phyloP scores from a whole-genome alignment of 2,113 vertebrate genomes.

The Prionailurus viverrinus region DNA sequence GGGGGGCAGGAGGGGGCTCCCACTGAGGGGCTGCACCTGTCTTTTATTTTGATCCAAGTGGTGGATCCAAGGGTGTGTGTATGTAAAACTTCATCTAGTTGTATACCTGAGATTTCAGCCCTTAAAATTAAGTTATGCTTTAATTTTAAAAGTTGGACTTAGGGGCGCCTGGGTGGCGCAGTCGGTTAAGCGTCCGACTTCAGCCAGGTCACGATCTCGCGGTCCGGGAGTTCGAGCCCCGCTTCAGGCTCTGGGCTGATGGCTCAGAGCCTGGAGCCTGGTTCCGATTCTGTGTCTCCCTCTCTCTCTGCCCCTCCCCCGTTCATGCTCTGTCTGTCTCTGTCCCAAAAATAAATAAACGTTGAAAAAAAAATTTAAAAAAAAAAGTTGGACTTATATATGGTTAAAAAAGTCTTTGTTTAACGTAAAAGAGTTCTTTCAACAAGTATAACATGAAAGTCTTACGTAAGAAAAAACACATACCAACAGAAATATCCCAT shows the following conservation, averaged over 20 bases:
- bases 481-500: not conserved
- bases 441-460: slow-evolving; percentile 11
- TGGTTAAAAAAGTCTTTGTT: not conserved
- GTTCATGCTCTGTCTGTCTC: no score
- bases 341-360: no score
- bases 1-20: not conserved
- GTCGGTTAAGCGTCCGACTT: no score
- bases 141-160: not conserved
- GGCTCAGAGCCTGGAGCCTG: no score
- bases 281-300: no score
- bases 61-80: not conserved
- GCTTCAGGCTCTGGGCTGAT: no score
- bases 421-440: slow-evolving; percentile 10
- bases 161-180: not conserved
- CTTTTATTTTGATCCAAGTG: not conserved
- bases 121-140: not conserved
- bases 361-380: no score
- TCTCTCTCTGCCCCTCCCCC: no score
- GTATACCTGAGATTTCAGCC: not conserved
- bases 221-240: no score
- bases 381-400: not conserved
- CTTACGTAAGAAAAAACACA: not conserved
- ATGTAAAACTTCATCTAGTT: not conserved
- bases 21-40: not conserved
- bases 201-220: no score